phyloP scores from a whole-genome alignment of 2,797 vertebrate species.

The Octomys mimax region DNA sequence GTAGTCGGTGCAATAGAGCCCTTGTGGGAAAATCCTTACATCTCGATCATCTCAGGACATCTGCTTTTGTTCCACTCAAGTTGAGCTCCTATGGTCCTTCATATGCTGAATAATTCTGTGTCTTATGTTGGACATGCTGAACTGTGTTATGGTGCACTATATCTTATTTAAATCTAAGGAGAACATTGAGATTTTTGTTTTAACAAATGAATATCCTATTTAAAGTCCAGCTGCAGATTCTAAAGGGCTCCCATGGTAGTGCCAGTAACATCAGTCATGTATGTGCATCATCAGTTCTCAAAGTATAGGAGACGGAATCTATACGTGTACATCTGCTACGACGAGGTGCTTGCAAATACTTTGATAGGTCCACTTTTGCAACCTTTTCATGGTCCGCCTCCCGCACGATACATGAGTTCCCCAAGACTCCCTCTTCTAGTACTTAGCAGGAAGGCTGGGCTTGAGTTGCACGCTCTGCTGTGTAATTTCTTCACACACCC shows the following conservation, averaged over 20 bases:
- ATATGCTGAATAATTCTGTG: neutral
- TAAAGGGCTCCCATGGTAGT: neutral
- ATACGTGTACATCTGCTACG: neutral
- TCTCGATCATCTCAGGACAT: neutral
- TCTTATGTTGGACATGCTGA: constrained; percentile 37
- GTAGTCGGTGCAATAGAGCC: neutral
- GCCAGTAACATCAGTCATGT: neutral
- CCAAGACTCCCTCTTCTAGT: neutral
- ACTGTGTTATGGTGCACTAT: neutral
- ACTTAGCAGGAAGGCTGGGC: neutral
- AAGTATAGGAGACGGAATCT: neutral
- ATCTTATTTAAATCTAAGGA: constrained; percentile 17
- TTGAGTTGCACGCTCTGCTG: neutral
- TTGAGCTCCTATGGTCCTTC: constrained; percentile 16
- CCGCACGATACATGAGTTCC: neutral
- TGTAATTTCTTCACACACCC: neutral
- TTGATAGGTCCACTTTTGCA: neutral
- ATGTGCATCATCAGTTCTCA: neutral
- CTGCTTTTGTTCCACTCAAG: neutral
- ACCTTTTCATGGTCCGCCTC: neutral
- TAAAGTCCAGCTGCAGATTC: neutral
- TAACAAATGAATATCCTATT: neutral
- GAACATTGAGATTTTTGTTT: constrained; percentile 14
- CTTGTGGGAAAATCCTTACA: neutral
- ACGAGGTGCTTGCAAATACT: neutral